A percentile compares a stretch with the other conserved stretches of the same genome.
Evolutionary conservation across 2,797 vertebrate species (phyloP).

Genomic region (Acipenser oxyrinchus): DNA sequence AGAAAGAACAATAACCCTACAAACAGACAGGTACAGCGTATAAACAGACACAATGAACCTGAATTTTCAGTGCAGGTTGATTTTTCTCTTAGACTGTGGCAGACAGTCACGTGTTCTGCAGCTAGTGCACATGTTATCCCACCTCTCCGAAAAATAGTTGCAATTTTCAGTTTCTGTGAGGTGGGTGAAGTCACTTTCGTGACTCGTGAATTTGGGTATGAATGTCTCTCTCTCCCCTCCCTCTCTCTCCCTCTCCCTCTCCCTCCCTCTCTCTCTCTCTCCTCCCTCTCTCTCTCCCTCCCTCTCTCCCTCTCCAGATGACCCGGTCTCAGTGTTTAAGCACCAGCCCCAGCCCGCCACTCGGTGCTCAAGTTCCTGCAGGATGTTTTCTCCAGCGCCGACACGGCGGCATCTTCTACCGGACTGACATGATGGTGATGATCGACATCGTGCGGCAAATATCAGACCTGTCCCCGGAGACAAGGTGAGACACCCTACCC

Average conservation of each 20-base stretch:
- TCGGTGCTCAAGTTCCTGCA: slow-evolving; percentile 92
- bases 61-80: too few species aligned
- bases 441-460: slow-evolving; percentile 95
- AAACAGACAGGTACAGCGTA: too few species aligned
- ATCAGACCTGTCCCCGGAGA: slow-evolving; percentile 85
- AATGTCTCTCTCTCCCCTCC: background rate
- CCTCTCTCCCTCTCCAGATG: slow-evolving; percentile 53
- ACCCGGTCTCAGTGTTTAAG: slow-evolving; percentile 89
- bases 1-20: too few species aligned
- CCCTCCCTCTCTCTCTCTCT: background rate
- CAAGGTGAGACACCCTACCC: slow-evolving; percentile 64
- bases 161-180: too few species aligned
- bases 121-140: too few species aligned
- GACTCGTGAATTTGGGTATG: too few species aligned
- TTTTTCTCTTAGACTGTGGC: too few species aligned
- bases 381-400: slow-evolving; percentile 75
- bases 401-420: slow-evolving; percentile 90
- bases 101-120: too few species aligned
- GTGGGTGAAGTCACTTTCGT: too few species aligned
- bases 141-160: too few species aligned
- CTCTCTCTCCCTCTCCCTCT: background rate
- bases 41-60: too few species aligned
- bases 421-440: slow-evolving; percentile 97
- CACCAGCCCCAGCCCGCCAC: slow-evolving; percentile 86
- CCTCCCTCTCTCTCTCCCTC: background rate